Percentiles rank a stretch among this genome's conserved stretches.
These are phyloP conservation scores for Callionymus lyra DNA, from an alignment of 2,113 vertebrate species.

Conservation along the genomic window DNA sequence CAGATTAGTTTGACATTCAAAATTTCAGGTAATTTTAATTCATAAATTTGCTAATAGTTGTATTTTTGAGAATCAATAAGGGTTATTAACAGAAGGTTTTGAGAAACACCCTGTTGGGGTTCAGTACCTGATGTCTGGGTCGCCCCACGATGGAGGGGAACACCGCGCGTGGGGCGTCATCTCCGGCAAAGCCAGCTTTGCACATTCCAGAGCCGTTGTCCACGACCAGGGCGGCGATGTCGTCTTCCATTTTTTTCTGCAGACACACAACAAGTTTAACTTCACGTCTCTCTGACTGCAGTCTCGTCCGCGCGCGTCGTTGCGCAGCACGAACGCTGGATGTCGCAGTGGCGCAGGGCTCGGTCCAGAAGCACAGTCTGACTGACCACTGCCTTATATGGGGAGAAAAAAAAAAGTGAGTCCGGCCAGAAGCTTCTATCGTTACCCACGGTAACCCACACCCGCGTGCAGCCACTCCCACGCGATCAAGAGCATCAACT, in stretches of 20 bases:
- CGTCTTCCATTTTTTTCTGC: constrained; percentile 1
- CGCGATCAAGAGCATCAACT: not conserved
- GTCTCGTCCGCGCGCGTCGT: too few relatives aligned
- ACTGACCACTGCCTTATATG: not conserved
- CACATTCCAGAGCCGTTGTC: constrained; percentile 7
- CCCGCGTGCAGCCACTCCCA: not conserved
- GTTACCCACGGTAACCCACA: too few relatives aligned
- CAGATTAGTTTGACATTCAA: too few relatives aligned
- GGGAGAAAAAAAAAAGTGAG: not conserved
- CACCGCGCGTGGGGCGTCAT: not conserved
- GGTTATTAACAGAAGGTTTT: too few relatives aligned
- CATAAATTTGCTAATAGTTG: too few relatives aligned
- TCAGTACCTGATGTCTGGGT: constrained; percentile 1
- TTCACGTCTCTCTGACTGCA: too few relatives aligned
- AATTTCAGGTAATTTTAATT: too few relatives aligned
- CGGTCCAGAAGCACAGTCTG: not conserved
- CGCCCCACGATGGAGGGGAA: constrained; percentile 7
- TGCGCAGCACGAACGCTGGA: not conserved
- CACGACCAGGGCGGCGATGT: constrained; percentile 6
- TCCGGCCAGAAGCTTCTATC: not conserved
- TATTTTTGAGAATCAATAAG: too few relatives aligned
- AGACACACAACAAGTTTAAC: too few relatives aligned
- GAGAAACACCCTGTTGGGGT: not conserved
- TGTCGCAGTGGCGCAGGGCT: not conserved
- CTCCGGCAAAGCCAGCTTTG: constrained; percentile 5